phyloP scores from a whole-genome alignment of 2,888 invertebrate genomes.

The Chymomyza procnemis region DNA sequence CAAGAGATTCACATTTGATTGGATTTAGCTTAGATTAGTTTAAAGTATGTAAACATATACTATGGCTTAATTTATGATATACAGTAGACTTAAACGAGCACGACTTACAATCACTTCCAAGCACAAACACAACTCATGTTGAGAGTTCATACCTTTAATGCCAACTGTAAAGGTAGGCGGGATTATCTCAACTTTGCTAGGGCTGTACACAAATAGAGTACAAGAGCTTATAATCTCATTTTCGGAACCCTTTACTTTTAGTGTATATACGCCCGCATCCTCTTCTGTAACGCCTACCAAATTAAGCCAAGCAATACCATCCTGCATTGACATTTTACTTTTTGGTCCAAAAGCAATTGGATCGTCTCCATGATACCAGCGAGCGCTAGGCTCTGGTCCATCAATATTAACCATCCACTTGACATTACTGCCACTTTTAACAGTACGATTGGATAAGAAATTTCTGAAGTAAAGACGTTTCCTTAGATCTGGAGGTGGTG shows the following conservation, averaged over 20 bases:
- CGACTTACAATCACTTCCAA: constrained; percentile 34
- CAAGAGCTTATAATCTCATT: constrained; percentile 86
- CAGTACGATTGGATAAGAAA: constrained; percentile 86
- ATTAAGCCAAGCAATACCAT: constrained; percentile 87
- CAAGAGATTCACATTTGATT: constrained; percentile 14
- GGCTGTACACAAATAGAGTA: constrained; percentile 79
- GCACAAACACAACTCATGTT: not conserved
- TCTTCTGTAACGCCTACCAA: constrained; percentile 83
- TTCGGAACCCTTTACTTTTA: constrained; percentile 86
- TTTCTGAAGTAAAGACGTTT: constrained; percentile 83
- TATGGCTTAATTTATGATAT: constrained; percentile 21
- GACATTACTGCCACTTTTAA: constrained; percentile 85
- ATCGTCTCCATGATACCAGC: constrained; percentile 86
- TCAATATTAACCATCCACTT: constrained; percentile 89
- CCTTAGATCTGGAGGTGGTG: constrained; percentile 80
- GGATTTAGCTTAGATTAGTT: constrained; percentile 12
- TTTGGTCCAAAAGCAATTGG: constrained; percentile 81
- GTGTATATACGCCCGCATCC: constrained; percentile 88
- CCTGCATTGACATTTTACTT: constrained; percentile 82
- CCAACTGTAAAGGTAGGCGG: constrained; percentile 87
- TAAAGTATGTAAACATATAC: not conserved
- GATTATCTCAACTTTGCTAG: constrained; percentile 80
- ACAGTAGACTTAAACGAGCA: constrained; percentile 40
- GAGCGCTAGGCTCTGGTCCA: constrained; percentile 85
- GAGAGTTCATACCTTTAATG: constrained; percentile 82